Evolutionary conservation across 2,113 vertebrate species (phyloP).

Genomic region (Orientallactaga bullata): DNA sequence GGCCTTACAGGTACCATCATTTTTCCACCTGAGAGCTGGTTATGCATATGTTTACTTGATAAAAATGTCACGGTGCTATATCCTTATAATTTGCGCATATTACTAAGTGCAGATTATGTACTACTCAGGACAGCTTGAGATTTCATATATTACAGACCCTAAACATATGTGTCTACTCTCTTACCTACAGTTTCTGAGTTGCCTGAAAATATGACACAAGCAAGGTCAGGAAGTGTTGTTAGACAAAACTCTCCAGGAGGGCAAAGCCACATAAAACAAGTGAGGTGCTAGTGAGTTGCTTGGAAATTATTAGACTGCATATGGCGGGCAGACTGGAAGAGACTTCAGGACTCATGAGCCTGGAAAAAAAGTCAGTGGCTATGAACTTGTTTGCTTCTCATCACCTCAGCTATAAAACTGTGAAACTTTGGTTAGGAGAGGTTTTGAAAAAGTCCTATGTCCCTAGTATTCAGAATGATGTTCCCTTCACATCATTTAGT

Average conservation of each 20-base stretch:
- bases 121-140: not conserved
- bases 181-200: not conserved
- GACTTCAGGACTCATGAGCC: not conserved
- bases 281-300: not conserved
- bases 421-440: not conserved
- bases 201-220: not conserved
- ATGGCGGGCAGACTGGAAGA: not conserved
- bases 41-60: not conserved
- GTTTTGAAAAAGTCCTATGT: not conserved
- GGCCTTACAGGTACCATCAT: not conserved
- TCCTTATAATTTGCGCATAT: not conserved
- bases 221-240: conserved; percentile 18
- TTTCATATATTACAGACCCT: not conserved
- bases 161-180: not conserved
- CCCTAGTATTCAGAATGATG: not conserved
- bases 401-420: not conserved
- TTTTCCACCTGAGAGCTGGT: not conserved
- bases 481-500: not conserved
- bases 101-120: not conserved
- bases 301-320: not conserved
- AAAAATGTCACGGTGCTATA: not conserved
- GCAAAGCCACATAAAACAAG: conserved; percentile 5
- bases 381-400: not conserved
- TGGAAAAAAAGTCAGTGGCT: not conserved
- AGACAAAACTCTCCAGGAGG: not conserved